Conservation (phyloP, 2,797 vertebrate species). For the Caiman crocodilus region DNA sequence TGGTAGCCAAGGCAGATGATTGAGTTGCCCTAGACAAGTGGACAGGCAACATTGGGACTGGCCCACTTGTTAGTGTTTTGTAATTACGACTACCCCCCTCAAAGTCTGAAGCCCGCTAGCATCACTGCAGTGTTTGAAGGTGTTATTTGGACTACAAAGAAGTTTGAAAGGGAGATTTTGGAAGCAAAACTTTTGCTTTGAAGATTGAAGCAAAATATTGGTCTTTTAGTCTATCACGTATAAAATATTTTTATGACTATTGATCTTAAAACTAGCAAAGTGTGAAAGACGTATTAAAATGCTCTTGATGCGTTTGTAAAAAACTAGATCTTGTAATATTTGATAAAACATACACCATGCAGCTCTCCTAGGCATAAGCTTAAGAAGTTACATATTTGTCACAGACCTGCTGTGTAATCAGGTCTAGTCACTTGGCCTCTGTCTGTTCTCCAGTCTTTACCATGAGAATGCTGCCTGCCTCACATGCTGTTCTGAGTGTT, state of each 20-base stretch:
- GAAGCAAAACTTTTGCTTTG: background rate
- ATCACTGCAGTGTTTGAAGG: too few relatives aligned
- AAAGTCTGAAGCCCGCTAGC: too few relatives aligned
- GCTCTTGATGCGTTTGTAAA: background rate
- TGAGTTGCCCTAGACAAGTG: too few relatives aligned
- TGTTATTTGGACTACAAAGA: too few relatives aligned
- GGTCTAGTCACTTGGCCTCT: background rate
- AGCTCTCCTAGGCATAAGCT: background rate
- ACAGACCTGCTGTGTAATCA: background rate
- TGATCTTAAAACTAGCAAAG: background rate
- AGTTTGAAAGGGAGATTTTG: background rate
- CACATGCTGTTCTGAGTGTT: background rate
- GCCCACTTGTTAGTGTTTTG: too few relatives aligned
- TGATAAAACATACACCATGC: background rate
- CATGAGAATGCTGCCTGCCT: background rate
- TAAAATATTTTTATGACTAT: background rate
- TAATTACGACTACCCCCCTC: too few relatives aligned
- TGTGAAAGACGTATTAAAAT: background rate
- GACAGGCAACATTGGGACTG: too few relatives aligned
- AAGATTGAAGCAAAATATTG: background rate
- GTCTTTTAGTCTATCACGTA: background rate
- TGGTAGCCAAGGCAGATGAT: too few relatives aligned
- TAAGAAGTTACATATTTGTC: background rate
- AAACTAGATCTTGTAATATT: background rate
- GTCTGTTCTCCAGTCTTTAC: background rate